Percentiles rank a stretch among this genome's conserved stretches.
Evolutionary conservation across 2,113 vertebrate species (phyloP).

Genomic region (Podilymbus podiceps): DNA sequence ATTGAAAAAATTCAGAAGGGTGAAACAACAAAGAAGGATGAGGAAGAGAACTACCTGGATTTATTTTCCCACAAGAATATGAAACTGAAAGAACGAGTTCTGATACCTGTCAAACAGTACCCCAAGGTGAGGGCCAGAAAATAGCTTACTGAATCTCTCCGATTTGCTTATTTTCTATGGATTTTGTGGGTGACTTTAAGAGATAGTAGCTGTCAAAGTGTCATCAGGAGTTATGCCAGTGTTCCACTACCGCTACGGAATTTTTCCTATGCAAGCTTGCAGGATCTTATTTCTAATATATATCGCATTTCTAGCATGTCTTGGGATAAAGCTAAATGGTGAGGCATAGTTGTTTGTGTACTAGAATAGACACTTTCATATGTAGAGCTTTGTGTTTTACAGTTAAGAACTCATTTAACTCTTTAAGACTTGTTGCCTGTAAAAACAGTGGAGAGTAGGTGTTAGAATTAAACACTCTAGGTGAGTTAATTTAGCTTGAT

Average conservation of each 20-base stretch:
- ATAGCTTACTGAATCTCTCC: neutral
- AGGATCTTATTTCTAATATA: neutral
- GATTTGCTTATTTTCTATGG: neutral
- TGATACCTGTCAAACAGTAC: conserved; percentile 97
- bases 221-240: neutral
- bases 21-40: conserved; percentile 87
- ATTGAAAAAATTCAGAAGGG: conserved; percentile 96
- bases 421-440: neutral
- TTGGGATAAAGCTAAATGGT: neutral
- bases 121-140: conserved; percentile 85
- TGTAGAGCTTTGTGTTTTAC: neutral
- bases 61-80: conserved; percentile 97
- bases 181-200: neutral
- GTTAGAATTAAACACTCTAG: neutral
- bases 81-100: conserved; percentile 95
- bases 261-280: neutral
- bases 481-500: neutral
- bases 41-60: conserved; percentile 92
- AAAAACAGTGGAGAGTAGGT: neutral
- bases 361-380: neutral
- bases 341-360: neutral
- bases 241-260: neutral
- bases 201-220: neutral
- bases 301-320: neutral
- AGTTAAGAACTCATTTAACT: neutral